phyloP scores from a whole-genome alignment of 2,113 vertebrate genomes.

The Vimba vimba region DNA sequence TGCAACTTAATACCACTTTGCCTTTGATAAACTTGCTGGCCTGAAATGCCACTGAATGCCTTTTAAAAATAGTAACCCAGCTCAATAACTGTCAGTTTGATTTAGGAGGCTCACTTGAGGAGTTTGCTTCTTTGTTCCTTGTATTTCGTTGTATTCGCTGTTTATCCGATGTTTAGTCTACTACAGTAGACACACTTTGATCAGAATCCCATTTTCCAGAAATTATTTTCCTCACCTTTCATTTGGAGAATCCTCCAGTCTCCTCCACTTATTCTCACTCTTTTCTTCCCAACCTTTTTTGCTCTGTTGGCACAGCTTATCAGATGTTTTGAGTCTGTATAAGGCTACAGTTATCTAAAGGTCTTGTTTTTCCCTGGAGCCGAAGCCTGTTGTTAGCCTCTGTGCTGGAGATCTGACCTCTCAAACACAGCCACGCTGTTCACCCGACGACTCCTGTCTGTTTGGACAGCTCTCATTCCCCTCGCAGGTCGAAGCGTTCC shows the following conservation, averaged over 20 bases:
- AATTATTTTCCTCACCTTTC: not conserved
- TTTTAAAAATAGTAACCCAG: slow-evolving; percentile 35
- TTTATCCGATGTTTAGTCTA: slow-evolving; percentile 40
- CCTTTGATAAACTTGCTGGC: slow-evolving; percentile 42
- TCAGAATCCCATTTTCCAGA: slow-evolving; percentile 5
- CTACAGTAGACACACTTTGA: slow-evolving; percentile 8
- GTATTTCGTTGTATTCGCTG: slow-evolving; percentile 11
- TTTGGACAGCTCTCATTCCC: slow-evolving; percentile 39
- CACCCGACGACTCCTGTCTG: slow-evolving; percentile 17
- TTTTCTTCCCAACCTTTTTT: not conserved
- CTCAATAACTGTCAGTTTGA: slow-evolving; percentile 54
- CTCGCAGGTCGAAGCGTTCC: slow-evolving; percentile 23
- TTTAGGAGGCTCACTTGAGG: slow-evolving; percentile 40
- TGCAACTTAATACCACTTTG: slow-evolving; percentile 7
- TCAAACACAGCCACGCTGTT: slow-evolving; percentile 16
- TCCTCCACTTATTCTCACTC: not conserved
- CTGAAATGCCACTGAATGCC: slow-evolving; percentile 19
- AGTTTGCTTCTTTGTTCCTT: slow-evolving; percentile 8
- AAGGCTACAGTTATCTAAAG: slow-evolving; percentile 32
- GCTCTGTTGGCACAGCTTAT: not conserved
- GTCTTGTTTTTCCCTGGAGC: slow-evolving; percentile 32
- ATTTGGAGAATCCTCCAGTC: not conserved
- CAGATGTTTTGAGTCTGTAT: not conserved
- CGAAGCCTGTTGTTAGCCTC: slow-evolving; percentile 21
- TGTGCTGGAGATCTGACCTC: slow-evolving; percentile 34